Conservation (phyloP, 92 coral and sea anemone species). For the Chrysogorgia sp. region DNA sequence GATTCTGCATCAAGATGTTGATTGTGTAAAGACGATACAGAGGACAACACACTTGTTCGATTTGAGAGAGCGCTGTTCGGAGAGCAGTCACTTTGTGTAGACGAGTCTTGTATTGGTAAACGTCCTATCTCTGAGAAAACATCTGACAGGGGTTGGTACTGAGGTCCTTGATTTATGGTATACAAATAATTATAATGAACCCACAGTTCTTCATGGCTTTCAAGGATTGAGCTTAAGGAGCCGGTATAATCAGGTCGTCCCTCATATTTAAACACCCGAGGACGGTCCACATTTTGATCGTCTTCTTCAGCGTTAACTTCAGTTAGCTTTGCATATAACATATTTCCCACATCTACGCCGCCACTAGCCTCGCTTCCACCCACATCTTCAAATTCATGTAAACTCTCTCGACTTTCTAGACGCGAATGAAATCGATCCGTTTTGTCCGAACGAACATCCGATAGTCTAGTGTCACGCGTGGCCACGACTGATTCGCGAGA, state of each 20-base stretch:
- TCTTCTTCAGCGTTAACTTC: constrained; percentile 98
- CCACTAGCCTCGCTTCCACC: constrained; percentile 99
- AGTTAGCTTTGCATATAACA: constrained; percentile 91
- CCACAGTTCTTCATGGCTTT: constrained; percentile 91
- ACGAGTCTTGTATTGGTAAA: constrained; percentile 65
- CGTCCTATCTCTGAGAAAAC: constrained; percentile 96
- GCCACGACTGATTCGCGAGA: constrained; percentile 61
- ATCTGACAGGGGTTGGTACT: constrained; percentile 95
- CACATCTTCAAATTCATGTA: constrained; percentile 97
- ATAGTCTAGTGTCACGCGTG: constrained; percentile 60
- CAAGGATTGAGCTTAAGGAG: constrained; percentile 94
- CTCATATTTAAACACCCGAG: constrained; percentile 78
- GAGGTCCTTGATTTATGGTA: constrained; percentile 97
- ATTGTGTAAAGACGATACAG: constrained; percentile 93
- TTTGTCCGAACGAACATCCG: constrained; percentile 66
- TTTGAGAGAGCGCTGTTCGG: constrained; percentile 60
- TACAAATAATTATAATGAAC: constrained; percentile 98
- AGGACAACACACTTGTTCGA: constrained; percentile 89
- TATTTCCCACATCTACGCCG: constrained; percentile 87
- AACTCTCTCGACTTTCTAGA: constrained; percentile 88
- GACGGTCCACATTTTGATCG: constrained; percentile 88
- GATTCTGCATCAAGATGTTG: constrained; percentile 93
- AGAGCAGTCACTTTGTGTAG: constrained; percentile 62
- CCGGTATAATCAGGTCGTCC: constrained; percentile 92
- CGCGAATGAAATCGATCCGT: constrained; percentile 77